A percentile compares a stretch with the other conserved stretches of the same genome.
phyloP scores from a whole-genome alignment of 2,888 invertebrate species.

The Ophraella communa region DNA sequence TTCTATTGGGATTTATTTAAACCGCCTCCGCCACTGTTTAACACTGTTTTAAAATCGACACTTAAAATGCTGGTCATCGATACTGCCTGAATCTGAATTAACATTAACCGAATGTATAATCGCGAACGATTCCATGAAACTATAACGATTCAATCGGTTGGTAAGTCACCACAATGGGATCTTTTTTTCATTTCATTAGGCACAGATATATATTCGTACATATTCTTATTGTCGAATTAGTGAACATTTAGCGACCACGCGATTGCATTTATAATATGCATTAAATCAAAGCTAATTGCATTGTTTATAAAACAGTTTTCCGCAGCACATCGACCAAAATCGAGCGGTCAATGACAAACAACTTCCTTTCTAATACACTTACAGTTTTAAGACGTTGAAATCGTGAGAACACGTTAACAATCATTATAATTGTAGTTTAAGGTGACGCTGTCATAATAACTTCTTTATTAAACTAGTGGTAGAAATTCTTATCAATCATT shows the following conservation, averaged over 20 bases:
- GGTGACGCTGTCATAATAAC: no score
- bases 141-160: conserved; percentile 35
- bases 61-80: conserved; percentile 45
- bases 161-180: conserved; percentile 31
- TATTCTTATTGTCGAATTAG: conserved; percentile 33
- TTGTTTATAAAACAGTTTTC: conserved; percentile 18
- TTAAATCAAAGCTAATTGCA: conserved; percentile 17
- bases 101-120: conserved; percentile 47
- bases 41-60: conserved; percentile 28
- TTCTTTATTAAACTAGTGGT: no score
- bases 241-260: conserved; percentile 20
- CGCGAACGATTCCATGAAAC: conserved; percentile 46
- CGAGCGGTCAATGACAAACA: background rate
- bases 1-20: no score
- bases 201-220: conserved; percentile 23
- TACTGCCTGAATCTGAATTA: conserved; percentile 46
- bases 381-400: background rate
- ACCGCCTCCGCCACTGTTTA: conserved; percentile 16
- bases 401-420: background rate
- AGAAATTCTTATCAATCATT: no score
- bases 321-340: conserved; percentile 21
- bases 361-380: background rate
- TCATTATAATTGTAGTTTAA: no score
- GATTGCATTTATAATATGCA: conserved; percentile 22
- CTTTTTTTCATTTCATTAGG: conserved; percentile 32